Evolutionary conservation across 2,113 vertebrate species (phyloP).

Genomic region (Sclerurus mexicanus): DNA sequence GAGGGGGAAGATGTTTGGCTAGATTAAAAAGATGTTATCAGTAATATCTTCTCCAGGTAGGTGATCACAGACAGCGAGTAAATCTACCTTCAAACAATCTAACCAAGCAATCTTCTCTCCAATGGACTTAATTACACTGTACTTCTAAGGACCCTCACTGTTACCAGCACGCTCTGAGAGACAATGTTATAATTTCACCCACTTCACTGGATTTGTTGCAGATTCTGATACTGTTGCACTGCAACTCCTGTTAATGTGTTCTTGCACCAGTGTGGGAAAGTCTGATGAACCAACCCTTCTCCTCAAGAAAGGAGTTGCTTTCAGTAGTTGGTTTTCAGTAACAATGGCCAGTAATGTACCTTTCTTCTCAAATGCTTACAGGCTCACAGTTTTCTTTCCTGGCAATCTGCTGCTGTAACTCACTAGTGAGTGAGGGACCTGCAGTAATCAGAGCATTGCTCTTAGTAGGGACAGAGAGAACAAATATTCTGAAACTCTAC

Average conservation of each 20-base stretch:
- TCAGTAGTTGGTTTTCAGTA: not conserved
- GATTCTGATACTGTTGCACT: not conserved
- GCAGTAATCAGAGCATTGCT: not conserved
- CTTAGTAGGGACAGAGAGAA: not conserved
- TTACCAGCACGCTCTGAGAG: not conserved
- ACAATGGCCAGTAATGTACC: not conserved
- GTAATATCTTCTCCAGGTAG: not conserved
- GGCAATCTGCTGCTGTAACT: not conserved
- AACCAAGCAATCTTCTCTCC: not conserved
- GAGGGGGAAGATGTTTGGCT: accelerated
- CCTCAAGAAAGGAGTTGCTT: conserved; percentile 46
- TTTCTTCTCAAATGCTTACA: not conserved
- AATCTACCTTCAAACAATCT: not conserved
- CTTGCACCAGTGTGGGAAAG: not conserved
- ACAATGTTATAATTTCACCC: not conserved
- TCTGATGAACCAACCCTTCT: not conserved
- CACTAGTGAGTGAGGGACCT: too few species aligned
- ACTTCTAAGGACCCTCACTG: not conserved
- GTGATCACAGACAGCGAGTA: not conserved
- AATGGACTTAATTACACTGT: not conserved
- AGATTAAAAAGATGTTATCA: not conserved
- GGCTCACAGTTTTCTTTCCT: not conserved
- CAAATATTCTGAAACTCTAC: not conserved
- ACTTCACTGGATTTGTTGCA: not conserved
- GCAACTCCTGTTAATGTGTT: not conserved